Conservation (phyloP, 2,888 invertebrate species). For the Micoletzkya japonica region DNA sequence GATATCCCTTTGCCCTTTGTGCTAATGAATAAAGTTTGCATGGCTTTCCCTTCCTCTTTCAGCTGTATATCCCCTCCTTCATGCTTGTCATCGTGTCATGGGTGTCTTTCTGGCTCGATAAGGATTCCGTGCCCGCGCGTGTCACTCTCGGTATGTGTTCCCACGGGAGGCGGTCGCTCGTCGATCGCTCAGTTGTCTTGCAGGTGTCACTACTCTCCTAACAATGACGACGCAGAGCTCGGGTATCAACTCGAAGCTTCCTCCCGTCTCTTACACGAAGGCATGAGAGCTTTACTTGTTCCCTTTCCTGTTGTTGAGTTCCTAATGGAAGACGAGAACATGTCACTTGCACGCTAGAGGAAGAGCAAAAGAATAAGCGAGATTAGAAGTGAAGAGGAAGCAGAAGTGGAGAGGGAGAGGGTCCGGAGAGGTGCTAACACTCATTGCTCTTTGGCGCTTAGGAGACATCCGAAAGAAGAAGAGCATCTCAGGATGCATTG, state of each 20-base stretch:
- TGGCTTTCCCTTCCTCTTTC: slow-evolving; percentile 23
- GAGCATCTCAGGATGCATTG: neutral
- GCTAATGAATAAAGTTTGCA: slow-evolving; percentile 1
- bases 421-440: slow-evolving; percentile 9
- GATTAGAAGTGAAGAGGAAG: neutral
- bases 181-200: too few relatives aligned
- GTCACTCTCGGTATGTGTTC: slow-evolving; percentile 54
- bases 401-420: neutral
- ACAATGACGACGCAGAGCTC: slow-evolving; percentile 79
- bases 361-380: neutral
- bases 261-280: slow-evolving; percentile 59
- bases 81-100: slow-evolving; percentile 79
- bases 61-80: slow-evolving; percentile 91
- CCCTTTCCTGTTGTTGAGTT: neutral
- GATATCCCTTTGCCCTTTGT: neutral
- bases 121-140: slow-evolving; percentile 64
- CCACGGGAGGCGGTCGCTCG: neutral
- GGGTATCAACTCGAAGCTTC: slow-evolving; percentile 61
- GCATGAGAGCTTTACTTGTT: slow-evolving; percentile 15
- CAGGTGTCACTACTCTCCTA: slow-evolving; percentile 88
- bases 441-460: neutral
- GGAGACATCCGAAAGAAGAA: too few relatives aligned
- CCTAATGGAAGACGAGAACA: neutral
- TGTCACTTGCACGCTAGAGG: neutral
- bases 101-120: slow-evolving; percentile 59